phyloP scores from a whole-genome alignment of 2,797 vertebrate genomes.

The Acomys russatus region DNA sequence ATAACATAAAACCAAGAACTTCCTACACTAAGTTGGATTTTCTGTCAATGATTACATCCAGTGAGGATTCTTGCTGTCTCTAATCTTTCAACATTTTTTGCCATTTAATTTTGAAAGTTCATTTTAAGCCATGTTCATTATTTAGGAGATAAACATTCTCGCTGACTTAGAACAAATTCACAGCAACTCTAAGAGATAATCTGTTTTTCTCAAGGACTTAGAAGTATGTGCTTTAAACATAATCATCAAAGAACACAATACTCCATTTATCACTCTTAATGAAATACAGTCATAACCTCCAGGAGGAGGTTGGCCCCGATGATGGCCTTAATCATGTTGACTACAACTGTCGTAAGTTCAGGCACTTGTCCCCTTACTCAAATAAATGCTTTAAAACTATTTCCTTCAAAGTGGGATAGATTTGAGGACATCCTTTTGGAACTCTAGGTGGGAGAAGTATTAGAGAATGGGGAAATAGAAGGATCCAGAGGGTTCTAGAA shows the following conservation, averaged over 20 bases:
- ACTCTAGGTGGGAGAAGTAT: too few species aligned
- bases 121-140: background rate
- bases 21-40: background rate
- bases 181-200: background rate
- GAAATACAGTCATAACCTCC: background rate
- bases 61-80: background rate
- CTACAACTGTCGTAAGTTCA: background rate
- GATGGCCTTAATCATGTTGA: background rate
- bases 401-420: background rate
- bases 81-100: background rate
- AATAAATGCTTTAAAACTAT: background rate
- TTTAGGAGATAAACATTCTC: background rate
- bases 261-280: background rate
- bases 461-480: too few species aligned
- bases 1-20: background rate
- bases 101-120: background rate
- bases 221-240: background rate
- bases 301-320: background rate
- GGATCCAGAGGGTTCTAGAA: too few species aligned
- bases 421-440: too few species aligned
- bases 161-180: background rate
- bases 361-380: background rate
- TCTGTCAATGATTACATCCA: background rate
- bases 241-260: background rate
- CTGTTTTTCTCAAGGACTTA: background rate